Evolutionary conservation across 2,113 vertebrate genomes (phyloP).

Genomic region (Astatotilapia flaviijosephi): DNA sequence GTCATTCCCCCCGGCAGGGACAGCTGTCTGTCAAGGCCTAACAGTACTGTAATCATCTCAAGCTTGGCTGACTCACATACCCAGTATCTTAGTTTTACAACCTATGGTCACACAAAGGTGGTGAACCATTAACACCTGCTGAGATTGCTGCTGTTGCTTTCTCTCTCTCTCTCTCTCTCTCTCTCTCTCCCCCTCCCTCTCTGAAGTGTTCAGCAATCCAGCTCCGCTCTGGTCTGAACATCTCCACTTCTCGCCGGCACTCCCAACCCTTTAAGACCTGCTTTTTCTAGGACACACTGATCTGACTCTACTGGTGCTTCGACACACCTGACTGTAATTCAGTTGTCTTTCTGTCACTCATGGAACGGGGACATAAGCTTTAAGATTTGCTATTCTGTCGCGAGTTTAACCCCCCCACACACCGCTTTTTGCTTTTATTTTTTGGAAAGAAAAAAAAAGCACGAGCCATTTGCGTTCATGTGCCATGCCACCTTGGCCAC

Average conservation of each 20-base stretch:
- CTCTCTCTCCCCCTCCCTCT: neutral
- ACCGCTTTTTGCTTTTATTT: neutral
- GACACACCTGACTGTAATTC: constrained; percentile 41
- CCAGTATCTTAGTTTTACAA: neutral
- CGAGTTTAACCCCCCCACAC: neutral
- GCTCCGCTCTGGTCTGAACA: neutral
- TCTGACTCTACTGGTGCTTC: constrained; percentile 41
- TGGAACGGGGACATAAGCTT: constrained; percentile 1
- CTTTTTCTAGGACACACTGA: neutral
- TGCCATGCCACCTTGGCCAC: constrained; percentile 48
- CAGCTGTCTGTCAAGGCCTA: neutral
- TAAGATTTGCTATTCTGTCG: constrained; percentile 11
- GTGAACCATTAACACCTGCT: neutral
- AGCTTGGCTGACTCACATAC: neutral
- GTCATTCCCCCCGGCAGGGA: neutral
- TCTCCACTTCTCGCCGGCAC: neutral
- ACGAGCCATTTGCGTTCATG: constrained; percentile 9
- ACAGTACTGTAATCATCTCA: constrained; percentile 41
- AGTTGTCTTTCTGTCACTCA: neutral
- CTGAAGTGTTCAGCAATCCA: neutral
- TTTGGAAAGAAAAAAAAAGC: neutral
- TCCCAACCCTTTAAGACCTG: constrained; percentile 31
- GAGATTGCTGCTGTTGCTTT: neutral
- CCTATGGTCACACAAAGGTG: neutral
- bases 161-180: neutral